Base-by-base conservation (phyloP, 2,113 vertebrate genomes). In the Odobenus rosmarus region DNA sequence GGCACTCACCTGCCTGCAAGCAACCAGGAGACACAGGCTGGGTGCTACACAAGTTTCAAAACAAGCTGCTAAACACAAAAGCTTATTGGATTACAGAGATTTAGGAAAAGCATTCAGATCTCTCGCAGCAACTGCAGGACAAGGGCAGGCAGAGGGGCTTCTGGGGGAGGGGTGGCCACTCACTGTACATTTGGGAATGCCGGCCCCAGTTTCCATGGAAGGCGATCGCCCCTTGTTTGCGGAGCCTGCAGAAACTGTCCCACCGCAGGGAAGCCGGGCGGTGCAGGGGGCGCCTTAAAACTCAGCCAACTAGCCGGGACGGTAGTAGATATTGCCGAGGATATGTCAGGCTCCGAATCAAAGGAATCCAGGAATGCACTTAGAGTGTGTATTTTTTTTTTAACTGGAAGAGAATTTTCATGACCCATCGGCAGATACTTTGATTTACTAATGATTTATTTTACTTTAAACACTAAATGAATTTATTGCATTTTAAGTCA, bases 1-100 rank as follows among this genome's bases (percentile, higher is more conserved):
- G 99, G 99, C 99, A 86, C 98, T 99, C 99, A 99, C 99, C 99
- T 99, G 99, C 99, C 99, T 98, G 99, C 97, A 80, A 98, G 98
- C 39, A 95, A 98, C 98, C 97, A 98, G 97, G 98, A 98, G 98
- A 98, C 98, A 94, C 98, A 97, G 99, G 98, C 99, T 98, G 97
- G 99, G 98, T 98, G 98, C 98, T 95, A 96, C 97, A 98, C 99
- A 98, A 98, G 98, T 99, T 99, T 99, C 99, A 99, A 99, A 99
- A 99, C 99, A 99, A 99, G 99, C 99, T 98, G 98, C 98, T 99
- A 98, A 99, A 99, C 98, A 99, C 99, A 99, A 98, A 99, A 99
- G 99, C 99, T 99, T 99, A 99, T 99, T 99, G 99, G 99, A 99
- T 99, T 99, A 99, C 99, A 99, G 98, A 99, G 99, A 98, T 99